Evolutionary conservation across 2,888 invertebrate species (phyloP).

Genomic region (Neoaliturus tenellus): DNA sequence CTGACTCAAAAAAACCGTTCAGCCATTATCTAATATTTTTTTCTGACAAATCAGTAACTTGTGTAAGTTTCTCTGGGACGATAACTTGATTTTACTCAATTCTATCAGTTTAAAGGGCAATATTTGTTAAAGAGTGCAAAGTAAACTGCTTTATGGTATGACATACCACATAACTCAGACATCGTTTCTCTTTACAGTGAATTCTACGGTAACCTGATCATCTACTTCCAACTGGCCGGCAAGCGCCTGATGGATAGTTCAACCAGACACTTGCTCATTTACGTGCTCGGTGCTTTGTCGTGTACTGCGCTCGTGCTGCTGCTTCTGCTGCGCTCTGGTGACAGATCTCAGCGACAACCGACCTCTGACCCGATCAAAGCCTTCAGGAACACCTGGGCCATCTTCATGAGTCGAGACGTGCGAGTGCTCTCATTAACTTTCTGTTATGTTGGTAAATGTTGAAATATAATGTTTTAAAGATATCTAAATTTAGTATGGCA

Average conservation of each 20-base stretch:
- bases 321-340: slow-evolving; percentile 76
- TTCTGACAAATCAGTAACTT: no score
- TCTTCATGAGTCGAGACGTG: slow-evolving; percentile 91
- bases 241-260: slow-evolving; percentile 59
- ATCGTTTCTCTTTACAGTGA: slow-evolving; percentile 53
- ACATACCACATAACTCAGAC: no score
- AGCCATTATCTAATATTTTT: no score
- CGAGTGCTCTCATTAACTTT: slow-evolving; percentile 88
- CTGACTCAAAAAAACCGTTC: no score
- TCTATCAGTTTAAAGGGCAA: no score
- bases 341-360: neutral
- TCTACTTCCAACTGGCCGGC: slow-evolving; percentile 59
- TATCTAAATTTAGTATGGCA: no score
- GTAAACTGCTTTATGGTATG: no score
- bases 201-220: slow-evolving; percentile 52
- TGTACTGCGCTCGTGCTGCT: slow-evolving; percentile 74
- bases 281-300: slow-evolving; percentile 56
- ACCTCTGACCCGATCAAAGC: slow-evolving; percentile 72
- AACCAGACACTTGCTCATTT: slow-evolving; percentile 59
- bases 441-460: slow-evolving; percentile 88
- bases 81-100: no score
- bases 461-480: no score
- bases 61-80: no score
- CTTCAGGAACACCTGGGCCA: slow-evolving; percentile 82
- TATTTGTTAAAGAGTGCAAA: no score